A percentile compares a stretch with the other conserved stretches of the same genome.
Evolutionary conservation across 2,888 invertebrate genomes (phyloP).

Genomic region (Agapetus fuscipes): DNA sequence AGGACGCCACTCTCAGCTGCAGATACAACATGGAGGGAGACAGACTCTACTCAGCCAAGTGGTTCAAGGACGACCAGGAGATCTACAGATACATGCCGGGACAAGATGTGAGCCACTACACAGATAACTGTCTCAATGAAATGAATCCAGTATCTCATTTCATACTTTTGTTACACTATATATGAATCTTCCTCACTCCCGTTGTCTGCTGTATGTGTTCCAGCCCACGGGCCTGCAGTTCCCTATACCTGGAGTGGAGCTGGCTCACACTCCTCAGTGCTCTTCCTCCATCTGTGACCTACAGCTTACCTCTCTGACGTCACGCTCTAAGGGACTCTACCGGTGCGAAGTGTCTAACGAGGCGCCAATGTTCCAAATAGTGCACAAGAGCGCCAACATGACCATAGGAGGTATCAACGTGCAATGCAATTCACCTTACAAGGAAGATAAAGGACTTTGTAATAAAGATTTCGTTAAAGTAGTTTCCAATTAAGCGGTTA

Average conservation of each 20-base stretch:
- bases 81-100: slow-evolving; percentile 27
- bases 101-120: slow-evolving; percentile 11
- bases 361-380: slow-evolving; percentile 40
- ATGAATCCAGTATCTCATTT: not conserved
- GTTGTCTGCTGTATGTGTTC: too few relatives aligned
- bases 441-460: too few relatives aligned
- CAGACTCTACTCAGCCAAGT: too few relatives aligned
- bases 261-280: slow-evolving; percentile 23
- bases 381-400: slow-evolving; percentile 36
- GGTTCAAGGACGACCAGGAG: too few relatives aligned
- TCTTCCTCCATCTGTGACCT: slow-evolving; percentile 28
- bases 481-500: too few relatives aligned
- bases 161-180: slow-evolving; percentile 3
- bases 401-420: slow-evolving; percentile 41
- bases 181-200: too few relatives aligned
- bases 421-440: too few relatives aligned
- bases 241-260: slow-evolving; percentile 31
- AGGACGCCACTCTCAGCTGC: slow-evolving; percentile 27
- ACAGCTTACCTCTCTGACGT: slow-evolving; percentile 29
- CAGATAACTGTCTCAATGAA: not conserved
- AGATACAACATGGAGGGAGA: slow-evolving; percentile 28
- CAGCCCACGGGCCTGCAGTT: slow-evolving; percentile 27
- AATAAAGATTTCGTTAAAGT: too few relatives aligned
- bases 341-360: too few relatives aligned
- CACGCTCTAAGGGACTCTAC: slow-evolving; percentile 27